phyloP scores from a whole-genome alignment of 2,113 vertebrate genomes.

The Glaucomys volans region DNA sequence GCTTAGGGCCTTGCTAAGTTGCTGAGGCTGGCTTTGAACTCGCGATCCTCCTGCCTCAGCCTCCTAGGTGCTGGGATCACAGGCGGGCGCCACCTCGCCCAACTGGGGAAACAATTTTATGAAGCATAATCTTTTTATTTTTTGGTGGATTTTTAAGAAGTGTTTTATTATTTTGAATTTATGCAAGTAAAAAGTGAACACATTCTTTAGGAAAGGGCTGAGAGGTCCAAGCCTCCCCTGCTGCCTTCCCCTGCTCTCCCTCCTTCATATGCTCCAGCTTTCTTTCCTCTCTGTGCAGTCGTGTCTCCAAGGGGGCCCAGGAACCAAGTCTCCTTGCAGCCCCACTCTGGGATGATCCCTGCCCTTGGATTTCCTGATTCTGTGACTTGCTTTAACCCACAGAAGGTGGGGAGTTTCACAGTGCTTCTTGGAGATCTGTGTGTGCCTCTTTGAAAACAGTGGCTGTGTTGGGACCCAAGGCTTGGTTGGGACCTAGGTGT shows the following conservation, averaged over 20 bases:
- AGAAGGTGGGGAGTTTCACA: not conserved
- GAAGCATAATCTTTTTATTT: not conserved
- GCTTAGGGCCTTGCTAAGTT: too few relatives aligned
- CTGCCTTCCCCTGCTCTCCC: not conserved
- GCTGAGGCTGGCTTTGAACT: too few relatives aligned
- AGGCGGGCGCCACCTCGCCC: too few relatives aligned
- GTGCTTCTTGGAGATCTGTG: not conserved
- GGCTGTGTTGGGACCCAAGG: not conserved
- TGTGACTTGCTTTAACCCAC: not conserved
- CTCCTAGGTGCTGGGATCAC: too few relatives aligned
- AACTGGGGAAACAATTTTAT: not conserved
- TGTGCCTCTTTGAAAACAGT: not conserved
- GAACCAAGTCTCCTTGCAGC: not conserved
- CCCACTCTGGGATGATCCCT: not conserved
- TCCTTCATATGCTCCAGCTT: too few relatives aligned
- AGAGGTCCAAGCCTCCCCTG: not conserved
- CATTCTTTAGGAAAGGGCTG: not conserved
- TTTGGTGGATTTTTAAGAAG: not conserved
- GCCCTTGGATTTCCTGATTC: not conserved
- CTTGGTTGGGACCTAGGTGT: not conserved
- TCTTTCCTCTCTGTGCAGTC: not conserved
- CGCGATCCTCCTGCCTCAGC: too few relatives aligned
- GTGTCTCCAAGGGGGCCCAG: not conserved
- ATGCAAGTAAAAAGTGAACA: not conserved
- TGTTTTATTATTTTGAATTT: constrained; percentile 4